Conservation (phyloP, 2,113 vertebrate genomes). For the Macrotus californicus region DNA sequence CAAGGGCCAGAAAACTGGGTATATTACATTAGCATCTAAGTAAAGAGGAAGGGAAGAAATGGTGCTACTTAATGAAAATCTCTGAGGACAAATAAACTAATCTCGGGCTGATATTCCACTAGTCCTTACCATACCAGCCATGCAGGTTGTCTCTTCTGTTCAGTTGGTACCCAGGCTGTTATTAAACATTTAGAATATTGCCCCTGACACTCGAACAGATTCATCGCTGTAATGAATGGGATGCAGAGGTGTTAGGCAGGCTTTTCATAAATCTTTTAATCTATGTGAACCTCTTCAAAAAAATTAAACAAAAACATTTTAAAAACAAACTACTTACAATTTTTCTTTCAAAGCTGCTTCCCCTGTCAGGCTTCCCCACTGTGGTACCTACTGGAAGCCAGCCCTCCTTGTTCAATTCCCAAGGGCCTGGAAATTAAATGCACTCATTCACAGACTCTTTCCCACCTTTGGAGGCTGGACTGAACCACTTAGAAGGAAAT, state of each 20-base stretch:
- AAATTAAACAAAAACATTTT: neutral
- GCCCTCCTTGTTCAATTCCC: neutral
- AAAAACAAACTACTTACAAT: neutral
- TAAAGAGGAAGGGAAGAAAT: neutral
- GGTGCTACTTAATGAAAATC: neutral
- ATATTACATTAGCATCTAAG: neutral
- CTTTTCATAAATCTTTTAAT: neutral
- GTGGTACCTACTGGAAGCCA: neutral
- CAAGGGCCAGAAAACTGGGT: neutral
- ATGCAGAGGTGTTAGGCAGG: neutral
- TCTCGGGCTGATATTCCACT: neutral
- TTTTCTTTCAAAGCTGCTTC: neutral
- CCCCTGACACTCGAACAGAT: neutral
- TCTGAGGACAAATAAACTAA: neutral
- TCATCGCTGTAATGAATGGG: neutral
- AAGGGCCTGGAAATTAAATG: neutral
- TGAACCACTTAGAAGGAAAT: neutral
- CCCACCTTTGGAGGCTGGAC: neutral
- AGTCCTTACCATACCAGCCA: neutral
- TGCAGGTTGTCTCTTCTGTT: neutral
- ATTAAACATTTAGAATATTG: neutral
- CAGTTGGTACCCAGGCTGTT: neutral
- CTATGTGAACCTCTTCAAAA: neutral
- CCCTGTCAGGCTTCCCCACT: neutral
- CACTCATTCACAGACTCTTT: neutral